Base-by-base conservation (phyloP, 1,140 invertebrate genomes). In the Tetramorium parvispinum region DNA sequence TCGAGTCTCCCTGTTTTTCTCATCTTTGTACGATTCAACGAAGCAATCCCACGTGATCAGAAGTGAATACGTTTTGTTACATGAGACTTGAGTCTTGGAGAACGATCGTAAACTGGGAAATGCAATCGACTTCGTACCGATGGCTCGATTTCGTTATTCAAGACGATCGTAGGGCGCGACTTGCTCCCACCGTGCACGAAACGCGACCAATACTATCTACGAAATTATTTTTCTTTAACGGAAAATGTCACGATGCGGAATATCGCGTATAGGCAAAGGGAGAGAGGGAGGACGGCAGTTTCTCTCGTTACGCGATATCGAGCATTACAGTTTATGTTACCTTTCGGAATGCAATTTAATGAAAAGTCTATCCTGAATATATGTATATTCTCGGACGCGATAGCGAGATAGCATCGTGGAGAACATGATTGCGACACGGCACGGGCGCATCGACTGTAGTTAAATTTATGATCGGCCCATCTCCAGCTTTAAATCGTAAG, bases 31-130 rank as follows among this genome's bases (percentile, higher is more conserved):
- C 21, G 53, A 57, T 66, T 37, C 27, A 11, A 59, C 40, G 49
- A n/a, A n/a, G 85, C 87, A 85, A 89, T 85, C 75, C 79, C 53
- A 24, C 37, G 37, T 73, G 88, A 90, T 85, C 85, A 63, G 71
- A 63, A 49, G 75, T 55, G 75, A 89, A 87, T 89, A 85, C 83
- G 70, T 57, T 32, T 51, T 3, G 13, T n/a, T 24, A 21, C 11
- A 18, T 24, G 46, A 18, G 32, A 49, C 53, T 68, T 11, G 8
- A 86, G 65, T 70, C 55, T 43, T 24, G 40, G 32, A 51, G 51
- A 18, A 8, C 24, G 55, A 81, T 79, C 46, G 4, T 65, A 59
- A 27, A 76, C 40, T 55, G 27, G n/a, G 24, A 71, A 71, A 63
- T 43, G 32, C 43, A 55, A 8, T 51, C 70, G 32, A 79, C 46